Conservation (phyloP, 2,888 invertebrate species). For the Mesoligia furuncula region DNA sequence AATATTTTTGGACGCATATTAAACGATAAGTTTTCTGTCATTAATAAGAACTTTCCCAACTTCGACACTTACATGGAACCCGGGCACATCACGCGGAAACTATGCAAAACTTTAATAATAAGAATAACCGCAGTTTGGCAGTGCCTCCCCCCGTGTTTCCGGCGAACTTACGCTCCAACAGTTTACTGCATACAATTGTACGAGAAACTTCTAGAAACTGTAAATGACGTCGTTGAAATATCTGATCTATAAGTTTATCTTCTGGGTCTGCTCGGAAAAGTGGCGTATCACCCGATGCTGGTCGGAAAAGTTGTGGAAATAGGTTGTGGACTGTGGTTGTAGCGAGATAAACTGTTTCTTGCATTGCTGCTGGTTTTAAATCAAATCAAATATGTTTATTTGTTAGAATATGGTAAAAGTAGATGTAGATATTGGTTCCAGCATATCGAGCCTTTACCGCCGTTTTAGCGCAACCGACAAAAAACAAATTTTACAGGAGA, state of each 20-base stretch:
- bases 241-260: slow-evolving; percentile 58
- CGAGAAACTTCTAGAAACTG: slow-evolving; percentile 55
- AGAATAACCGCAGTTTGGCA: slow-evolving; percentile 60
- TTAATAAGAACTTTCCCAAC: slow-evolving; percentile 41
- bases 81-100: slow-evolving; percentile 32
- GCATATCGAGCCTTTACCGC: no score
- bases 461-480: no score
- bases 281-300: slow-evolving; percentile 39
- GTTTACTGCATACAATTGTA: slow-evolving; percentile 61
- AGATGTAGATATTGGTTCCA: no score
- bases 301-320: slow-evolving; percentile 45
- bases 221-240: slow-evolving; percentile 60
- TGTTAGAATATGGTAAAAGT: no score
- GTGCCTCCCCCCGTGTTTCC: slow-evolving; percentile 41
- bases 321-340: slow-evolving; percentile 31
- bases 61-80: slow-evolving; percentile 40
- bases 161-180: slow-evolving; percentile 51
- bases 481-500: no score
- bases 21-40: slow-evolving; percentile 20
- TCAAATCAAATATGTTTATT: no score
- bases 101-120: slow-evolving; percentile 64
- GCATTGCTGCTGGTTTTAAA: slow-evolving; percentile 16
- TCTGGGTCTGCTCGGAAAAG: slow-evolving; percentile 41
- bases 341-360: slow-evolving; percentile 33
- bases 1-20: slow-evolving; percentile 10